A percentile compares a stretch with the other conserved stretches of the same genome.
phyloP scores from a whole-genome alignment of 2,113 vertebrate genomes.

The Cyanocitta stelleri region DNA sequence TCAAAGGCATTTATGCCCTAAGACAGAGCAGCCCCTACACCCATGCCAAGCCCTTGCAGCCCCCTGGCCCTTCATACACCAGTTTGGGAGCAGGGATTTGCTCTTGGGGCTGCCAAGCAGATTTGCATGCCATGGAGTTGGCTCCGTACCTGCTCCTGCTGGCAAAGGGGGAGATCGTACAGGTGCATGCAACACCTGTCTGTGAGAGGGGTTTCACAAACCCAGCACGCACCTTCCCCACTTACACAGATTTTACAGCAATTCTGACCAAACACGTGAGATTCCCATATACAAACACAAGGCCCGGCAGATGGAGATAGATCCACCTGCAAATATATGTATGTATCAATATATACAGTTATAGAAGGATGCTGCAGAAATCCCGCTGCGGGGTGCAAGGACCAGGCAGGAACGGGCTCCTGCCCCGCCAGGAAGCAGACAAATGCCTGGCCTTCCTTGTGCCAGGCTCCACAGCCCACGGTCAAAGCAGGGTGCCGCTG shows the following conservation, averaged over 20 bases:
- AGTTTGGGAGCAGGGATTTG: not conserved
- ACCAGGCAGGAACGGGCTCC: not conserved
- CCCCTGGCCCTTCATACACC: not conserved
- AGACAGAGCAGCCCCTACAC: fast-evolving
- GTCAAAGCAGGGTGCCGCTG: not conserved
- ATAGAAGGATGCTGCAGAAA: not conserved
- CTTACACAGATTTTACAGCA: not conserved
- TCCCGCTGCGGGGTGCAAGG: not conserved
- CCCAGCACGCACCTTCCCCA: fast-evolving
- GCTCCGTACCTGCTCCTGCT: not conserved
- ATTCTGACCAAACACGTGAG: fast-evolving
- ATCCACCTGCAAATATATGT: not conserved
- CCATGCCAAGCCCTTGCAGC: no score
- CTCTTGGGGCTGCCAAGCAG: not conserved
- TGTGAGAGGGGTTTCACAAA: not conserved
- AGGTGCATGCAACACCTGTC: not conserved
- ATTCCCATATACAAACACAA: fast-evolving
- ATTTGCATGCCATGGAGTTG: fast-evolving
- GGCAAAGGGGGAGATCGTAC: fast-evolving
- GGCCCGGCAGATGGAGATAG: not conserved
- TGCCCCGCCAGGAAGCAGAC: not conserved
- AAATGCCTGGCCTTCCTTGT: not conserved
- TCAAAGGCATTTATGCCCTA: fast-evolving
- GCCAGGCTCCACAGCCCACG: fast-evolving
- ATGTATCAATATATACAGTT: not conserved